phyloP scores from a whole-genome alignment of 2,888 invertebrate genomes.

The Hydriomena furcata region DNA sequence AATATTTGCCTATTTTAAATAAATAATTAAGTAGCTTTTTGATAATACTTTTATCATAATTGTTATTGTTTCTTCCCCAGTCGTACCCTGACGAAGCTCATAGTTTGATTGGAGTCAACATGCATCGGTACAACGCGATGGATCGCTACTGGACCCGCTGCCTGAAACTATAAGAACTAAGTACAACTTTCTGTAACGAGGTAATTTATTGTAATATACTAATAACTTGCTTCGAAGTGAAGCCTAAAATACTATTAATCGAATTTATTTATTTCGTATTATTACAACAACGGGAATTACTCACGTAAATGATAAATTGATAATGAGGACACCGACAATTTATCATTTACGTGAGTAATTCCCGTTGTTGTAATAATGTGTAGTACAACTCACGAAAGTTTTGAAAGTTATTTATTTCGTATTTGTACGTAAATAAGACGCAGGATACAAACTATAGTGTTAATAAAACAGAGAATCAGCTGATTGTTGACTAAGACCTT shows the following conservation, averaged over 20 bases:
- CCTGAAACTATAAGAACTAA: constrained; percentile 51
- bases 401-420: background rate
- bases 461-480: constrained; percentile 1
- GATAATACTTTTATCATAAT: no score
- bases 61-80: constrained; percentile 57
- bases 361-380: no score
- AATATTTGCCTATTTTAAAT: no score
- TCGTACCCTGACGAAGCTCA: constrained; percentile 95
- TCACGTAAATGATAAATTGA: no score
- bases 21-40: no score
- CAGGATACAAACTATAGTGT: background rate
- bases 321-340: no score
- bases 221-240: background rate
- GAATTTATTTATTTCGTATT: background rate
- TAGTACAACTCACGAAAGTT: no score
- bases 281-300: no score
- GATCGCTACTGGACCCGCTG: constrained; percentile 89
- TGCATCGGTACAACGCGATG: constrained; percentile 93
- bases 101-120: constrained; percentile 85
- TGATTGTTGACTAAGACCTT: background rate
- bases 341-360: no score
- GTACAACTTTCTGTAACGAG: background rate
- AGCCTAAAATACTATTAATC: background rate
- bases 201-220: constrained; percentile 7
- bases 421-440: background rate